Conservation (phyloP, 37 sponge, comb jelly and placozoan species). For the Ephydatia muelleri region DNA sequence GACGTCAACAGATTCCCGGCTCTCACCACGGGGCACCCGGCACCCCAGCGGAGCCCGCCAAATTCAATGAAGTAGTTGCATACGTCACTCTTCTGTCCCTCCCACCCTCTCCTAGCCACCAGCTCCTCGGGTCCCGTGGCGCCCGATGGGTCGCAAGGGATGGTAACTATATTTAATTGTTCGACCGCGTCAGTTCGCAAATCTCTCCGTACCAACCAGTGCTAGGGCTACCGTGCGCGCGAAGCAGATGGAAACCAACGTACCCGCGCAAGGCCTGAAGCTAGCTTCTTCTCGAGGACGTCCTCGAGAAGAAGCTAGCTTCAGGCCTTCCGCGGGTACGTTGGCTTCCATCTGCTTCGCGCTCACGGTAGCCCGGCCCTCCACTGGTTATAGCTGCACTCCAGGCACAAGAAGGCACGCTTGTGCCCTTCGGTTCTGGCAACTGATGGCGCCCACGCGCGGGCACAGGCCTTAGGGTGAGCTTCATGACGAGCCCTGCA, state of each 20-base stretch:
- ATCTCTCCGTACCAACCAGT: too few relatives aligned
- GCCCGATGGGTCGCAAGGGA: slow-evolving; percentile 50
- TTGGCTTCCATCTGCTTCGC: slow-evolving; percentile 44
- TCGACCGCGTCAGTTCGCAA: slow-evolving; percentile 60
- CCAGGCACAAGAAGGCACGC: slow-evolving; percentile 24
- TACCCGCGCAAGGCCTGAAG: slow-evolving; percentile 40
- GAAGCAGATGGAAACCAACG: too few relatives aligned
- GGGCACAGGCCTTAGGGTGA: slow-evolving; percentile 28
- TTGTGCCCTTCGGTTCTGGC: slow-evolving; percentile 17
- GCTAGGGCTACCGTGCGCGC: too few relatives aligned
- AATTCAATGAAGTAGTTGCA: slow-evolving; percentile 70
- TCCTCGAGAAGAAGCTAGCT: slow-evolving; percentile 42
- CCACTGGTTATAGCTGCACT: not conserved
- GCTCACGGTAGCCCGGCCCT: not conserved
- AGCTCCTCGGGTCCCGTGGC: not conserved
- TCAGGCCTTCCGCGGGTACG: slow-evolving; percentile 38
- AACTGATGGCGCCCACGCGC: not conserved
- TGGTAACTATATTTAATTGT: slow-evolving; percentile 35
- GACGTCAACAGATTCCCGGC: not conserved
- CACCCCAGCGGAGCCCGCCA: slow-evolving; percentile 15
- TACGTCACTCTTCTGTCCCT: slow-evolving; percentile 44
- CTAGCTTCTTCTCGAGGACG: slow-evolving; percentile 44
- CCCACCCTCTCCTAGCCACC: slow-evolving; percentile 24
- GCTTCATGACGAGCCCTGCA: slow-evolving; percentile 17
- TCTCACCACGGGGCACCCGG: slow-evolving; percentile 45